These are phyloP conservation scores for Coranthus polyacanthus DNA, from an alignment of 2,797 vertebrate genomes.

Conservation along the genomic window DNA sequence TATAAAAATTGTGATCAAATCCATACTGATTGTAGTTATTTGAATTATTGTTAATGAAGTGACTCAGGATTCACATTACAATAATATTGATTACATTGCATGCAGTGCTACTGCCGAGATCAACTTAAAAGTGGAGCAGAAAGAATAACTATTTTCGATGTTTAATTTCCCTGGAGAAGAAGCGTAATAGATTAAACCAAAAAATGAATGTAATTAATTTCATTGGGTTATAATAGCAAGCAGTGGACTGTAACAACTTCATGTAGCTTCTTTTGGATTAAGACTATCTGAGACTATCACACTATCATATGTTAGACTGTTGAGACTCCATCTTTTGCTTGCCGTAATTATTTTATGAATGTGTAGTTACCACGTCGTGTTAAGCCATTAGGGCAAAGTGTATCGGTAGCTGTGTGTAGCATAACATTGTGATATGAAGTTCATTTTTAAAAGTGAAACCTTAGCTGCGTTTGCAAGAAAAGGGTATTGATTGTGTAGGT, in stretches of 20 bases:
- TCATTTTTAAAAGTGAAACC: constrained; percentile 57
- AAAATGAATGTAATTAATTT: constrained; percentile 67
- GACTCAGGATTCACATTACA: constrained; percentile 41
- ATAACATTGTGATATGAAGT: constrained; percentile 21
- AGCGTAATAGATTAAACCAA: constrained; percentile 61
- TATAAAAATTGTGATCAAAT: constrained; percentile 16
- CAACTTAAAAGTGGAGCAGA: constrained; percentile 37
- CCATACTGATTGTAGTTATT: constrained; percentile 15
- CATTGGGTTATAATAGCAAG: constrained; percentile 40
- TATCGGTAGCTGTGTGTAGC: constrained; percentile 12
- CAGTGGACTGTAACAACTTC: constrained; percentile 24
- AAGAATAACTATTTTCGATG: constrained; percentile 65
- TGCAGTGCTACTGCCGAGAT: constrained; percentile 24
- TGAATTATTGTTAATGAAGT: constrained; percentile 30
- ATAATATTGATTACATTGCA: constrained; percentile 50
- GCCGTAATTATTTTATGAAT: constrained; percentile 10
- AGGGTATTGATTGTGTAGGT: constrained; percentile 70
- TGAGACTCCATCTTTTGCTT: background rate
- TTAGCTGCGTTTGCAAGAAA: constrained; percentile 42
- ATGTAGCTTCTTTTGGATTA: constrained; percentile 11
- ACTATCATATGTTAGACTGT: background rate
- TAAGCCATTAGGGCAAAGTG: background rate
- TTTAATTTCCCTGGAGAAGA: constrained; percentile 58
- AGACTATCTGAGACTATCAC: constrained; percentile 14
- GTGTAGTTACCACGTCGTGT: constrained; percentile 7